Evolutionary conservation across 2,113 vertebrate genomes (phyloP), one percentile per base, ranked within the genome.

Genomic region (Dolichotis patagonum): DNA sequence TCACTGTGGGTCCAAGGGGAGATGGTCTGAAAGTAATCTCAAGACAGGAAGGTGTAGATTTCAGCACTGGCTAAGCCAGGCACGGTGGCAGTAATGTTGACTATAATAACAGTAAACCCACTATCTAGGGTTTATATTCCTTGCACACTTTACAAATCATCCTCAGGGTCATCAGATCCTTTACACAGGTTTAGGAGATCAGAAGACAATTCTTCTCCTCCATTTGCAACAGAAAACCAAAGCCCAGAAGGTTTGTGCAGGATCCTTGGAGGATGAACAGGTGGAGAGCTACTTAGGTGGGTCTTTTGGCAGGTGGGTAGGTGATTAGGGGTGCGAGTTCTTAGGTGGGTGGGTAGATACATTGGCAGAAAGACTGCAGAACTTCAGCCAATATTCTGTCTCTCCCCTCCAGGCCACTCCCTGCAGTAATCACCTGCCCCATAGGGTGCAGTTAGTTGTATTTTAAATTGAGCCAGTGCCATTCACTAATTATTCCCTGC

Each of bases 401-500:
- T 91, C 46, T 89, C 43, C 91, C 73, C 73, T 89, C 80, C 84
- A 38, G 85, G 82, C 88, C 91, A 67, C 95, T 95, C 88, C 24
- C 9, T 62, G 54, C 43, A 78, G 82, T 78, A 87, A 94, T 92
- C 95, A 95, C 94, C 95, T 91, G 91, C 87, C 94, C 94, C 58
- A 19, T 24, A 77, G 95, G 84, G 94, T 41, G 58, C 82, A 94
- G 88, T 83, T 90, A 91, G 90, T 58, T 95, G 82, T 92, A 85
- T 96, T 95, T 96, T 97, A 90, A 97, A 94, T 95, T 90, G 90
- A 96, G 94, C 97, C 49, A 32, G 90, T 90, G 94, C 92, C 78
- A 63, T 88, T 85, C 60, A 49, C 96, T 97, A 93, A 97, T 96
- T 96, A 96, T 96, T 96, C 90, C 96, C 97, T 46, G 32, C 16